Percentiles rank a stretch among this genome's conserved stretches.
These are phyloP conservation scores for Clarias pachynema DNA, from an alignment of 2,797 vertebrate genomes.

Conservation along the genomic window DNA sequence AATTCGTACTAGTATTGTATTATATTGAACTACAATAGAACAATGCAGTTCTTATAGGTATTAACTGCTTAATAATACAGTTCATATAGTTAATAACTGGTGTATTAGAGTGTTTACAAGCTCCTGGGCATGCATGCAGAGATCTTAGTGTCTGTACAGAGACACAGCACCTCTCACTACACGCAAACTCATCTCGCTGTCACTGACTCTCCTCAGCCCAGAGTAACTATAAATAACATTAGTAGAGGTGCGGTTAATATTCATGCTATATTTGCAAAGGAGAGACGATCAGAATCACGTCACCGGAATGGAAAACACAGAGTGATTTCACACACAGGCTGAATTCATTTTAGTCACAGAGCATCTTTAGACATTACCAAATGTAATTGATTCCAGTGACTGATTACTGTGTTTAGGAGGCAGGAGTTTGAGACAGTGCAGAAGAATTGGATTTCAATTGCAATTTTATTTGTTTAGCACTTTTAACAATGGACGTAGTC, in stretches of 20 bases:
- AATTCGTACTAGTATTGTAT: too few relatives aligned
- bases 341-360: conserved; percentile 2
- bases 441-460: conserved; percentile 15
- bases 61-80: too few relatives aligned
- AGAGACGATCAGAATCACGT: conserved; percentile 10
- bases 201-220: background rate
- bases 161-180: background rate
- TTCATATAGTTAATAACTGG: background rate
- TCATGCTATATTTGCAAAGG: background rate
- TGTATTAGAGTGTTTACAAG: background rate
- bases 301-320: conserved; percentile 9
- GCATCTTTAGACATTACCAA: conserved; percentile 29
- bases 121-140: background rate
- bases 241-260: background rate
- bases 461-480: conserved; percentile 34
- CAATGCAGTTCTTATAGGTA: too few relatives aligned
- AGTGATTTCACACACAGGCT: conserved; percentile 20
- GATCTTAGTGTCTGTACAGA: background rate
- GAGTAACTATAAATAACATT: conserved; percentile 10
- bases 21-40: too few relatives aligned
- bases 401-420: conserved; percentile 1
- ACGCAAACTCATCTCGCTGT: background rate
- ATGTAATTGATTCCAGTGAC: conserved; percentile 16
- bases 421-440: conserved; percentile 18
- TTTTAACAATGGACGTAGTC: conserved; percentile 25